These are phyloP conservation scores for Crotophaga sulcirostris DNA, from an alignment of 2,113 vertebrate species.

Conservation along the genomic window DNA sequence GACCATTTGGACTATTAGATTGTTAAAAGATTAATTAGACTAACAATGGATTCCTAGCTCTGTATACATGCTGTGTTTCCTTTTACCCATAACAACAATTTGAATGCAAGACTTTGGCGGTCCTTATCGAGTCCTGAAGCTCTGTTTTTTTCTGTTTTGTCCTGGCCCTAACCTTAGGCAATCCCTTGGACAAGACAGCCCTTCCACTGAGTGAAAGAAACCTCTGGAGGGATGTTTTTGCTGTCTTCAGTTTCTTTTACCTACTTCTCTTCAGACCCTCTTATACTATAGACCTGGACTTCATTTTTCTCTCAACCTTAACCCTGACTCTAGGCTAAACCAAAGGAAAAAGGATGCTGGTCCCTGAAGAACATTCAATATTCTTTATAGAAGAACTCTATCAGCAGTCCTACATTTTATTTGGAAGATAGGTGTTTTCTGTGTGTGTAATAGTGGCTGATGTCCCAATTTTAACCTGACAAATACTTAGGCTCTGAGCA, in stretches of 20 bases:
- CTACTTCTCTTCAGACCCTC: neutral
- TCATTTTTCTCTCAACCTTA: neutral
- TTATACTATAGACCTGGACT: neutral
- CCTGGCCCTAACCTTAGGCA: neutral
- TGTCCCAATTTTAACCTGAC: neutral
- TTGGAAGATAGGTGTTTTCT: neutral
- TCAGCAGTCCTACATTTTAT: neutral
- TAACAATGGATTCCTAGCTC: neutral
- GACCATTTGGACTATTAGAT: neutral
- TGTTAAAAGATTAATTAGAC: neutral
- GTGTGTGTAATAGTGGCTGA: neutral
- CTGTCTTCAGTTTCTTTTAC: neutral
- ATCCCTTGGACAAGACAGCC: neutral
- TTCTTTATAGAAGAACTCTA: neutral
- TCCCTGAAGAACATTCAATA: neutral
- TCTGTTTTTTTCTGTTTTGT: neutral
- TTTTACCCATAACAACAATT: neutral
- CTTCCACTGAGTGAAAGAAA: neutral
- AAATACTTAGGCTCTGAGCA: neutral
- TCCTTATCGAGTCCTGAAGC: neutral
- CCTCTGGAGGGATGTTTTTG: neutral
- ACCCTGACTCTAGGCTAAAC: neutral
- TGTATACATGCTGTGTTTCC: neutral
- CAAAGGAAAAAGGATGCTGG: neutral
- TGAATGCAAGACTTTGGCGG: neutral